Percentiles rank a stretch among this genome's conserved stretches.
phyloP scores from a whole-genome alignment of 2,797 vertebrate species.

The Eptatretus atami region DNA sequence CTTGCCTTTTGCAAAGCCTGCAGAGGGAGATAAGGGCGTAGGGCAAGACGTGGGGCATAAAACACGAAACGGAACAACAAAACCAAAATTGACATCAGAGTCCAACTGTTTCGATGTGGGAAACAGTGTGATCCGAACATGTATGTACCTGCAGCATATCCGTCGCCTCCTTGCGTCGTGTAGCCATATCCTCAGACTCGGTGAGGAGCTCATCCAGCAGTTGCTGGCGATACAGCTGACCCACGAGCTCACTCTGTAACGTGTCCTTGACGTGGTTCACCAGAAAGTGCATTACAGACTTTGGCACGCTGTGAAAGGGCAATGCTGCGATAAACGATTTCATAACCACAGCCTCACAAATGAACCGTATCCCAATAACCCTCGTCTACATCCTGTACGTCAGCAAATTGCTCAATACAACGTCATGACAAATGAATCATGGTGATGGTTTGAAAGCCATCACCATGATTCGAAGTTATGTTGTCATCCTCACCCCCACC shows the following conservation, averaged over 20 bases:
- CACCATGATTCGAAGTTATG: not conserved
- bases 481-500: too few species aligned
- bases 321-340: too few species aligned
- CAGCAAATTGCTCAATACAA: too few species aligned
- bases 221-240: conserved; percentile 58
- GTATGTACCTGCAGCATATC: conserved; percentile 68
- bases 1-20: conserved; percentile 83
- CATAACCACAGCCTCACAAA: too few species aligned
- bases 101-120: too few species aligned
- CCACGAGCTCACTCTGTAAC: conserved; percentile 85
- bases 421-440: too few species aligned
- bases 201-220: conserved; percentile 67
- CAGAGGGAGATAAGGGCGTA: conserved; percentile 3
- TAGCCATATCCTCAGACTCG: conserved; percentile 93
- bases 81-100: not conserved
- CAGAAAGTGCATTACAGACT: conserved; percentile 95
- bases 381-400: too few species aligned
- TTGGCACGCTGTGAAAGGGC: conserved; percentile 38
- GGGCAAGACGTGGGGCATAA: conserved; percentile 1
- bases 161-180: conserved; percentile 65
- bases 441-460: too few species aligned
- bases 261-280: conserved; percentile 91
- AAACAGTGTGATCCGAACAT: not conserved
- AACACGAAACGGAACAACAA: not conserved
- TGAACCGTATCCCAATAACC: too few species aligned